These are phyloP conservation scores for Microtus richardsoni DNA, from an alignment of 2,113 vertebrate genomes.

Conservation along the genomic window DNA sequence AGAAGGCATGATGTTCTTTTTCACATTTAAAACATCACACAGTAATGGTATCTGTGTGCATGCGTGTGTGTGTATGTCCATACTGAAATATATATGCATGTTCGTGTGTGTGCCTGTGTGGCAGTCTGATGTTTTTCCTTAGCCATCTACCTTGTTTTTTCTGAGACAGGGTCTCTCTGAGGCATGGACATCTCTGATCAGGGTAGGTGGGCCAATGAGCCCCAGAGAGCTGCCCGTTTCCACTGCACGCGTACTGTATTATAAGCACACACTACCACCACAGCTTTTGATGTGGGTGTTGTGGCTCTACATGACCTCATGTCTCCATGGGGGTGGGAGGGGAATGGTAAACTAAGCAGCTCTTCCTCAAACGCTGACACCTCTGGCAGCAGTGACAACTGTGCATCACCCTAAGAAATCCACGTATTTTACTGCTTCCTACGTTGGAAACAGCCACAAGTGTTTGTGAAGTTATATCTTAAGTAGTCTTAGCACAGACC, in stretches of 20 bases:
- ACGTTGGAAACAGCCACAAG: neutral
- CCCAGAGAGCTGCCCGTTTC: neutral
- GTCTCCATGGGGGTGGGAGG: neutral
- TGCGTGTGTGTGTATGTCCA: neutral
- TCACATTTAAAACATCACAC: neutral
- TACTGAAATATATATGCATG: neutral
- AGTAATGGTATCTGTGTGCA: neutral
- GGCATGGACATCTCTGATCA: neutral
- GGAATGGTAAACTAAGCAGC: neutral
- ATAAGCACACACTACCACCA: neutral
- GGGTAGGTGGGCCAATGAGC: neutral
- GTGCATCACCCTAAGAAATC: neutral
- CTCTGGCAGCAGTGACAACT: neutral
- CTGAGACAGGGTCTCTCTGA: neutral
- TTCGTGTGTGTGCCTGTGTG: neutral
- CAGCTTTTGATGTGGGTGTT: neutral
- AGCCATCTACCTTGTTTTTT: neutral
- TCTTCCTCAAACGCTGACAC: neutral
- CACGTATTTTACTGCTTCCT: slow-evolving; percentile 39
- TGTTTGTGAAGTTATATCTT: slow-evolving; percentile 31
- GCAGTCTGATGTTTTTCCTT: no score
- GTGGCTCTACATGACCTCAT: neutral
- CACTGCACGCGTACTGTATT: no score
- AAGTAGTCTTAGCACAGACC: neutral
- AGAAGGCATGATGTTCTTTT: slow-evolving; percentile 27